Percentiles rank a stretch among this genome's conserved stretches.
These are phyloP conservation scores for Drosophila formosana DNA, from an alignment of 2,888 invertebrate genomes.

Conservation along the genomic window DNA sequence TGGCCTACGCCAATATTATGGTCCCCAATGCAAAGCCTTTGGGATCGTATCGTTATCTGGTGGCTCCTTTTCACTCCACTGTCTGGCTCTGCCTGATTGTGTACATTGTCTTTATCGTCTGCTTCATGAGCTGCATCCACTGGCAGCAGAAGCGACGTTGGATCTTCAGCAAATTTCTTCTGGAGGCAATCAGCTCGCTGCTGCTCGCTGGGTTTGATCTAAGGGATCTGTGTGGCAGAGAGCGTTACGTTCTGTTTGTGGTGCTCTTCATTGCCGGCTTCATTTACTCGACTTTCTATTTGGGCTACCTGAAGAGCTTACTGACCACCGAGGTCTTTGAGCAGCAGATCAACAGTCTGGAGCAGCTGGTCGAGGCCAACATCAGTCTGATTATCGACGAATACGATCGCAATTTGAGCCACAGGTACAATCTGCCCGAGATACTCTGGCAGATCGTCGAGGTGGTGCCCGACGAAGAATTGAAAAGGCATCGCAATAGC, in stretches of 20 bases:
- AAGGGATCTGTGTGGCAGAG: constrained; percentile 44
- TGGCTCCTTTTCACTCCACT: constrained; percentile 48
- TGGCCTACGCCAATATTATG: constrained; percentile 62
- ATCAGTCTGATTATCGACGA: constrained; percentile 63
- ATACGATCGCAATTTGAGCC: constrained; percentile 47
- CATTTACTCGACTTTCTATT: constrained; percentile 62
- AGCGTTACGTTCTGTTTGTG: constrained; percentile 58
- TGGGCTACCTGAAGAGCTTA: constrained; percentile 62
- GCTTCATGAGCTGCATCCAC: constrained; percentile 61
- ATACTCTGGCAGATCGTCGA: constrained; percentile 47
- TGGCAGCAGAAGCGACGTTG: constrained; percentile 53
- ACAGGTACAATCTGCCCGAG: constrained; percentile 50
- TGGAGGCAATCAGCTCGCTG: constrained; percentile 64
- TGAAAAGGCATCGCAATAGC: constrained; percentile 47
- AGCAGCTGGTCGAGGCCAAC: constrained; percentile 52
- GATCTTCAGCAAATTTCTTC: constrained; percentile 66
- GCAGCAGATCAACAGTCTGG: constrained; percentile 59
- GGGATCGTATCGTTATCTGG: constrained; percentile 58
- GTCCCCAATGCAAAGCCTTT: constrained; percentile 58
- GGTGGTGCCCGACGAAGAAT: constrained; percentile 44
- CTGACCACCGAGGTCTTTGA: constrained; percentile 67
- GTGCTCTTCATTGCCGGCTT: constrained; percentile 63
- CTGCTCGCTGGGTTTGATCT: constrained; percentile 54
- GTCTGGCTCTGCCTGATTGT: constrained; percentile 60
- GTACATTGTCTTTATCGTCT: constrained; percentile 56